A percentile compares a stretch with the other conserved stretches of the same genome.
Evolutionary conservation across 1,140 invertebrate genomes (phyloP).

Genomic region (Drosophila kikkawai): DNA sequence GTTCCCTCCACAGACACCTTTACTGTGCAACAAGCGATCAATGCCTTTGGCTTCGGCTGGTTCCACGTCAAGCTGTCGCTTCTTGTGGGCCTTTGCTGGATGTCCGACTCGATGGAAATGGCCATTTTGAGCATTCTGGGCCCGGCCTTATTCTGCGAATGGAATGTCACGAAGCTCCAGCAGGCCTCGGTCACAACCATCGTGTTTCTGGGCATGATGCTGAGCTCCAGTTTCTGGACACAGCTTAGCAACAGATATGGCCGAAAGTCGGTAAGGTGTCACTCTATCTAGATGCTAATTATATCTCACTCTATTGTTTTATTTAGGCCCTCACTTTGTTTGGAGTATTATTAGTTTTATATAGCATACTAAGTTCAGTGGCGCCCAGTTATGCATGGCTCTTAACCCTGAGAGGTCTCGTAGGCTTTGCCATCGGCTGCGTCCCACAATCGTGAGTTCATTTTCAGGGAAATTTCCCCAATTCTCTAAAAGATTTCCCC

Average conservation of each 20-base stretch:
- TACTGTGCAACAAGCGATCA: conserved; percentile 97
- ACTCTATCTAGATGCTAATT: background rate
- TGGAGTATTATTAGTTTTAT: conserved; percentile 95
- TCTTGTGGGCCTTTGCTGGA: conserved; percentile 95
- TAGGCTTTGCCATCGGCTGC: conserved; percentile 98
- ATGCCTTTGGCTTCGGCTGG: conserved; percentile 97
- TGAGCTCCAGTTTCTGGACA: conserved; percentile 98
- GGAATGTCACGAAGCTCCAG: conserved; percentile 94
- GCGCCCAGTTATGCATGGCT: conserved; percentile 97
- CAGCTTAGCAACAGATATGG: conserved; percentile 98
- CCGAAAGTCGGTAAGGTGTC: conserved; percentile 90
- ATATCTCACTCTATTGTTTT: background rate
- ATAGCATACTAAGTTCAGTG: conserved; percentile 95
- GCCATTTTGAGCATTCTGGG: conserved; percentile 97
- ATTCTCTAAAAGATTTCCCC: background rate
- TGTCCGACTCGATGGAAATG: conserved; percentile 99
- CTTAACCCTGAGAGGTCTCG: conserved; percentile 94
- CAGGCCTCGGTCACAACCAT: conserved; percentile 90
- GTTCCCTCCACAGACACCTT: conserved; percentile 90
- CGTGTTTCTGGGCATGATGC: conserved; percentile 98
- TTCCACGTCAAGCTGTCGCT: conserved; percentile 97
- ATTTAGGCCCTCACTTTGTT: conserved; percentile 87
- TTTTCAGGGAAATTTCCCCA: background rate
- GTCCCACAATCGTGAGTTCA: conserved; percentile 95
- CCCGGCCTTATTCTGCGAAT: conserved; percentile 96